A percentile compares a stretch with the other conserved stretches of the same genome.
These are phyloP conservation scores for Falco columbarius DNA, from an alignment of 2,797 vertebrate species.

Conservation along the genomic window DNA sequence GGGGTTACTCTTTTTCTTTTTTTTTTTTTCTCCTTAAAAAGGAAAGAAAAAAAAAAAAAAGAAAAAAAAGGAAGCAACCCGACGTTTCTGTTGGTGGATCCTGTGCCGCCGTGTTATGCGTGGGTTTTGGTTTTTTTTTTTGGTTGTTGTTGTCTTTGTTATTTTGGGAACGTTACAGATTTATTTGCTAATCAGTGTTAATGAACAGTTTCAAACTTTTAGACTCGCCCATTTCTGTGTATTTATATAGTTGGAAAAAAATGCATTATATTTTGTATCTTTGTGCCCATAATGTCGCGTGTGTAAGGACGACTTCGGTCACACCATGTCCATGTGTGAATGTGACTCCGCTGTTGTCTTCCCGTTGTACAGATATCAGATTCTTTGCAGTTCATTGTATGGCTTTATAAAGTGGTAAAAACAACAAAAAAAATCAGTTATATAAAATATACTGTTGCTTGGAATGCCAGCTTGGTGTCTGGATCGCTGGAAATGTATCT, in stretches of 20 bases:
- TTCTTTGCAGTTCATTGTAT: slow-evolving; percentile 90
- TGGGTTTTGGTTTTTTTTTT: background rate
- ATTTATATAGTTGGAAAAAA: slow-evolving; percentile 86
- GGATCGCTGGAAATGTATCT: slow-evolving; percentile 43
- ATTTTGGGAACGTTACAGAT: slow-evolving; percentile 36
- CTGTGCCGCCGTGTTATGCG: background rate
- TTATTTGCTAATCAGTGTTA: slow-evolving; percentile 72
- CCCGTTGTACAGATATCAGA: slow-evolving; percentile 85
- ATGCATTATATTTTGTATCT: slow-evolving; percentile 83
- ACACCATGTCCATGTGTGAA: slow-evolving; percentile 51
- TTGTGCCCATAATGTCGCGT: slow-evolving; percentile 73
- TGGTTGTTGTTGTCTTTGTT: background rate
- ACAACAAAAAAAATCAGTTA: slow-evolving; percentile 75
- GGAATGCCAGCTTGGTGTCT: slow-evolving; percentile 69
- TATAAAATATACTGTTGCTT: slow-evolving; percentile 82
- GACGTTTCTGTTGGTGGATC: slow-evolving; percentile 8
- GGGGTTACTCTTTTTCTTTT: slow-evolving; percentile 38
- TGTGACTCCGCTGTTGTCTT: slow-evolving; percentile 68
- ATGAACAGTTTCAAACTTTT: slow-evolving; percentile 43
- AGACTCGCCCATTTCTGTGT: slow-evolving; percentile 74
- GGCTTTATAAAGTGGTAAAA: slow-evolving; percentile 92
- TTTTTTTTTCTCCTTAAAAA: background rate
- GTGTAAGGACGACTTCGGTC: slow-evolving; percentile 75
- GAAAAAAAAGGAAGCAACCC: slow-evolving; percentile 36
- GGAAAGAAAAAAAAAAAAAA: background rate